Base-by-base conservation (phyloP, 37 sponge, comb jelly and placozoan species). In the Crambe crambe region DNA sequence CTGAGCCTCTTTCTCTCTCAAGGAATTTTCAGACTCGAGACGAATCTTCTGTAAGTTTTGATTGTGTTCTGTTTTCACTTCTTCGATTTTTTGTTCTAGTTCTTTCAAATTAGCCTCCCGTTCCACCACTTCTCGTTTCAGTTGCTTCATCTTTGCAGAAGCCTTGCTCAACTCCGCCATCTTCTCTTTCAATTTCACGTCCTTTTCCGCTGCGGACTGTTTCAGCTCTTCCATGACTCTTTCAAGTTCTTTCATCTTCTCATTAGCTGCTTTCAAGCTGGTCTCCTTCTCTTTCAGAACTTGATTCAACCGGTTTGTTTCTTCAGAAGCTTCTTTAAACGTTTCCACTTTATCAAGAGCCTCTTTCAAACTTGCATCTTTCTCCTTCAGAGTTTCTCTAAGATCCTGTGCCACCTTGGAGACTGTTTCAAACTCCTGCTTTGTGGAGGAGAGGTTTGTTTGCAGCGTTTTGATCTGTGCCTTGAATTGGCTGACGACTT, bases 391-490 rank as follows among this genome's bases (percentile, higher is more conserved):
- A 8, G 21, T 34, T 34, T 67, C 79, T 23, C 68, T 66, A 2
- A 44, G 17, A 2, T 4, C n/a, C 36, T 51, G 22, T 1, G 54
- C 54, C 23, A 68, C 68, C 8, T 79, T 56, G 0, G 2, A 54
- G 2, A 32, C 56, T 31, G 12, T 31, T 26, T 22, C 21, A 10
- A 79, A 15, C 23, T 54, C 36, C 35, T 27, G 44, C 18, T 44
- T 56, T 30, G 58, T 36, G 2, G 59, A 15, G 15, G 44, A 51
- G 38, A 58, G 80, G 21, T 32, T 36, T 21, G 30, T 36, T 66
- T 82, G 83, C 1, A 82, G 82, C 0, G 17, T 35, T 30, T 74
- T 42, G 56, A 54, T 81, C 58, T 89, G 78, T 23, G 67, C 26
- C 1, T 70, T 65, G 25, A 89, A 39, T 39, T 83, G 85, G 21